phyloP scores from a whole-genome alignment of 2,797 vertebrate species.

The Notolepis coatsorum region DNA sequence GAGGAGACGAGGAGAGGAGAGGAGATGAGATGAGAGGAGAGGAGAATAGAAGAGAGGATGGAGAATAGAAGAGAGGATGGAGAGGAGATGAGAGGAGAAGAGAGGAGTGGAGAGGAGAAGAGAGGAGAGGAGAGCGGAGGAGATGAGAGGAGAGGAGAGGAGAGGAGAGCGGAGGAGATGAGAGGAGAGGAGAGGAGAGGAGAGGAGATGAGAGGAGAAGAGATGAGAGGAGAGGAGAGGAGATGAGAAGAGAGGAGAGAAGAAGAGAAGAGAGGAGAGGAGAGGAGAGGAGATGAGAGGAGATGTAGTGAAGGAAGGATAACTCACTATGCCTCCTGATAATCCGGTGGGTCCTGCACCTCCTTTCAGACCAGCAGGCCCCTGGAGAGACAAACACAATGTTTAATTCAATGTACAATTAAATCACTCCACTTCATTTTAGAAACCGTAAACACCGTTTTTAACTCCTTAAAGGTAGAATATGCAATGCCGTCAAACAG shows the following conservation, averaged over 20 bases:
- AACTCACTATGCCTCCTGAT: constrained; percentile 88
- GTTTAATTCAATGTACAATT: no score
- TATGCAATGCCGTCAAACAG: no score
- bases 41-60: no score
- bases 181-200: background rate
- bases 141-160: background rate
- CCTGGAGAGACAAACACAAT: no score
- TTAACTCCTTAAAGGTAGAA: no score
- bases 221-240: background rate
- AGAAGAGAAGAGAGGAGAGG: background rate
- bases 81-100: no score
- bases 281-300: background rate
- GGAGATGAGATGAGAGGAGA: no score
- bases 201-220: background rate
- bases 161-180: background rate
- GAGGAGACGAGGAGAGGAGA: no score
- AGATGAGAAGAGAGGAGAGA: background rate
- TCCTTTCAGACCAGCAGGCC: constrained; percentile 93
- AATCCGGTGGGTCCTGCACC: constrained; percentile 89
- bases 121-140: background rate
- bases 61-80: no score
- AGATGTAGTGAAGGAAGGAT: background rate
- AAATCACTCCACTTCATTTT: no score
- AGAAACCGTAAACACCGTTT: no score
- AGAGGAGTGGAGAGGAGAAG: background rate